Conservation (phyloP, 2,888 invertebrate genomes). For the Electrophaes corylata region DNA sequence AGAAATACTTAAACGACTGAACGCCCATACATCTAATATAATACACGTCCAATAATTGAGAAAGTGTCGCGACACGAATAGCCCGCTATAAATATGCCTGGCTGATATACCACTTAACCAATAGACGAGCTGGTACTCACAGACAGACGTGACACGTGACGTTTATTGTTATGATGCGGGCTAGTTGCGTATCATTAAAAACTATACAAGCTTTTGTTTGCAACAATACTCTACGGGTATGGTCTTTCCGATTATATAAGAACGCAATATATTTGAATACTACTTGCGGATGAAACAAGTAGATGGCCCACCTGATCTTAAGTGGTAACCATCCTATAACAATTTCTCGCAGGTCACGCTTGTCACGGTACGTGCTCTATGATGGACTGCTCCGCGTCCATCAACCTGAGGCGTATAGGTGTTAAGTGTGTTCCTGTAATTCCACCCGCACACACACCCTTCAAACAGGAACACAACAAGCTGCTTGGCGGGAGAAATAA, state of each 20-base stretch:
- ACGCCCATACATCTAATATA: conserved; percentile 51
- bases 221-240: not conserved
- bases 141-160: conserved; percentile 25
- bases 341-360: too few relatives aligned
- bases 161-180: conserved; percentile 25
- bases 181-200: conserved; percentile 4
- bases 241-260: not conserved
- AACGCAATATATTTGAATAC: too few relatives aligned
- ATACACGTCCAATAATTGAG: conserved; percentile 54
- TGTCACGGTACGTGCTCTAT: too few relatives aligned
- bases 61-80: conserved; percentile 61
- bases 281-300: too few relatives aligned
- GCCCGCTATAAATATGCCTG: conserved; percentile 47
- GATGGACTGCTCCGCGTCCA: too few relatives aligned
- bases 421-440: too few relatives aligned
- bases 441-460: too few relatives aligned
- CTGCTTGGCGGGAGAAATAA: too few relatives aligned
- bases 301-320: too few relatives aligned
- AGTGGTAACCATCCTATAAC: too few relatives aligned
- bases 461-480: too few relatives aligned
- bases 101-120: conserved; percentile 46
- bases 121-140: conserved; percentile 35
- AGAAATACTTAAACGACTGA: not conserved
- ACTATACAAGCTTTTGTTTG: not conserved
- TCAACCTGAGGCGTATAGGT: too few relatives aligned